Evolutionary conservation across 2,888 invertebrate genomes (phyloP).

Genomic region (Cinara cedri): DNA sequence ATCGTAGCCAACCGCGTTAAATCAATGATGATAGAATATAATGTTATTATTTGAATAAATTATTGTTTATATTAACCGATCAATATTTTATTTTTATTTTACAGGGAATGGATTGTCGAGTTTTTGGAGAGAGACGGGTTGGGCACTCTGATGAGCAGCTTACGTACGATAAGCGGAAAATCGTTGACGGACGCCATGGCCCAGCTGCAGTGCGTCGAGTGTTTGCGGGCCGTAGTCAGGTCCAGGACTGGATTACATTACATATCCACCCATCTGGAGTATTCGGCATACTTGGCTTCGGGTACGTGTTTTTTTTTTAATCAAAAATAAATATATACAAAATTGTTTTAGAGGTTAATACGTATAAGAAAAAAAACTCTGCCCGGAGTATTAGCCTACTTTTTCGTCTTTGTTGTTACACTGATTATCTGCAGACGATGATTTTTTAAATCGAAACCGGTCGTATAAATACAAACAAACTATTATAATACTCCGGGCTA

Average conservation of each 20-base stretch:
- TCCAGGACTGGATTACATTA: conserved; percentile 63
- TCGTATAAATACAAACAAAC: no score
- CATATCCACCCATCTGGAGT: conserved; percentile 59
- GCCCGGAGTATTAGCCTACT: no score
- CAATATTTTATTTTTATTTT: background rate
- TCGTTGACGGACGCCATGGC: conserved; percentile 63
- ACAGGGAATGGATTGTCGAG: conserved; percentile 63
- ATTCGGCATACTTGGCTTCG: conserved; percentile 40
- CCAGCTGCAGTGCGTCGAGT: conserved; percentile 64
- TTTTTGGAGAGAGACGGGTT: conserved; percentile 64
- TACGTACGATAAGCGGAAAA: conserved; percentile 62
- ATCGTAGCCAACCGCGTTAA: no score
- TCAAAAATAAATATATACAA: no score
- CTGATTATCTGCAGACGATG: no score
- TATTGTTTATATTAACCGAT: background rate
- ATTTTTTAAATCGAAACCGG: no score
- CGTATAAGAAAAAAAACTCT: no score
- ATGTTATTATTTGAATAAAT: no score
- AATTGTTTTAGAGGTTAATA: no score
- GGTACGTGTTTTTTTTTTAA: conserved; percentile 24
- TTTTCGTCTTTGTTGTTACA: no score
- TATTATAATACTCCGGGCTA: no score
- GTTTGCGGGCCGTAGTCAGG: conserved; percentile 64
- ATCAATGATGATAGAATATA: no score
- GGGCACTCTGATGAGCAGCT: conserved; percentile 63